A percentile compares a stretch with the other conserved stretches of the same genome.
Conservation (phyloP, 2,888 invertebrate genomes). For the Lithophane leautieri region DNA sequence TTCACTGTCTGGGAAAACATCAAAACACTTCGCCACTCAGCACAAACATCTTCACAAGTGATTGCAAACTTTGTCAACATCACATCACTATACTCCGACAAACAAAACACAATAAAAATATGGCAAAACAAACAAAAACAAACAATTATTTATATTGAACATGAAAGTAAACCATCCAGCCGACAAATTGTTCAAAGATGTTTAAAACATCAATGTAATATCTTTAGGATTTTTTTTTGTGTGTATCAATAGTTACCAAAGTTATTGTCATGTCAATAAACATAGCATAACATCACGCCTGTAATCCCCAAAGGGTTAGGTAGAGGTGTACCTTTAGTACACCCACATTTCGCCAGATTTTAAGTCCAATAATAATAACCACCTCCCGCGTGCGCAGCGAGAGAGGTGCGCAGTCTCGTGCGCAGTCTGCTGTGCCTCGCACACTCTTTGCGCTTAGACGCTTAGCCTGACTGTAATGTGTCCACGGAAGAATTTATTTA, state of each 20-base stretch:
- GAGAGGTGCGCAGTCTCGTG: no score
- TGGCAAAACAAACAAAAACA: constrained; percentile 35
- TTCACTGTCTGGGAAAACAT: constrained; percentile 20
- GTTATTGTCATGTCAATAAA: neutral
- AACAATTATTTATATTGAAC: constrained; percentile 43
- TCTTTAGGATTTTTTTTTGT: neutral
- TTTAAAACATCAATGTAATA: constrained; percentile 37
- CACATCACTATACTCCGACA: constrained; percentile 31
- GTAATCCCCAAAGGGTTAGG: no score
- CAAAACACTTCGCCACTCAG: constrained; percentile 21
- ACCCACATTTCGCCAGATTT: no score
- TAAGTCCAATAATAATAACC: neutral
- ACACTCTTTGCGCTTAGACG: neutral
- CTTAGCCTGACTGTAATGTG: neutral
- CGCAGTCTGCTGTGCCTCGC: no score
- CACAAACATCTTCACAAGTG: constrained; percentile 38
- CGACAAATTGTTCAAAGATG: constrained; percentile 53
- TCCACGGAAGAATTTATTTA: neutral
- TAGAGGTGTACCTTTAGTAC: no score
- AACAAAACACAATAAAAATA: constrained; percentile 49
- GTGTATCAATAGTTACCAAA: neutral
- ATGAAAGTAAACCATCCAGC: constrained; percentile 47
- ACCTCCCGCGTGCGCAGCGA: no score
- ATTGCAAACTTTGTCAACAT: constrained; percentile 49
- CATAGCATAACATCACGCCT: neutral